Evolutionary conservation across 92 coral and sea anemone species (phyloP).

Genomic region (Galaxea fascicularis): DNA sequence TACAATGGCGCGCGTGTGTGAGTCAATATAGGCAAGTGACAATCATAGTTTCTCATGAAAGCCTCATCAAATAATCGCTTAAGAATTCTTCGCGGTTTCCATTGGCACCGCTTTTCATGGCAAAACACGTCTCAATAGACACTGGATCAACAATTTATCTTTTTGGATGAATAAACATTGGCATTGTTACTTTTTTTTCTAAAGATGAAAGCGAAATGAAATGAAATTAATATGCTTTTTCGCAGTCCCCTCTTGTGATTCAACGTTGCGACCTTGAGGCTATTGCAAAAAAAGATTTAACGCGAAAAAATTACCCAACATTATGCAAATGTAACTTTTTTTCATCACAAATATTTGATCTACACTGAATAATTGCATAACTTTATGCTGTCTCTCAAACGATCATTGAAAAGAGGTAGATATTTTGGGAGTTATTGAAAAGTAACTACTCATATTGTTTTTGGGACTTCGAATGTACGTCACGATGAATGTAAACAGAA

Average conservation of each 20-base stretch:
- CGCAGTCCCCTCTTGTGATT: constrained; percentile 1
- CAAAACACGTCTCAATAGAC: constrained; percentile 36
- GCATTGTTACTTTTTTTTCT: constrained; percentile 15
- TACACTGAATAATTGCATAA: constrained; percentile 22
- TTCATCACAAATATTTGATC: constrained; percentile 20
- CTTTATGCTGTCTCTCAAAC: constrained; percentile 19
- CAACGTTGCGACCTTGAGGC: not conserved
- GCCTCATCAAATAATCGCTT: constrained; percentile 59
- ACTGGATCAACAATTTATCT: constrained; percentile 38
- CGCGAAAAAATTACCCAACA: not conserved
- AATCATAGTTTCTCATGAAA: constrained; percentile 19
- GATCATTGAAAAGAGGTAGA: not conserved
- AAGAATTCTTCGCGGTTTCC: constrained; percentile 45
- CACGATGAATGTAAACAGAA: not conserved
- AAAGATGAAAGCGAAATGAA: constrained; percentile 25
- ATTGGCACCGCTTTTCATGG: constrained; percentile 43
- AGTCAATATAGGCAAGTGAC: constrained; percentile 36
- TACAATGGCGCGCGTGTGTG: constrained; percentile 33
- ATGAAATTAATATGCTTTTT: constrained; percentile 15
- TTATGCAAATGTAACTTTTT: constrained; percentile 33
- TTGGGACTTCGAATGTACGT: not conserved
- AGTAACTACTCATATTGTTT: not conserved
- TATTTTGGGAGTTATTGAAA: not conserved
- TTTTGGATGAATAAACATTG: constrained; percentile 17
- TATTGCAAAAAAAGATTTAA: not conserved